Conservation (phyloP, 1,140 invertebrate genomes). For the Papilio glaucus region DNA sequence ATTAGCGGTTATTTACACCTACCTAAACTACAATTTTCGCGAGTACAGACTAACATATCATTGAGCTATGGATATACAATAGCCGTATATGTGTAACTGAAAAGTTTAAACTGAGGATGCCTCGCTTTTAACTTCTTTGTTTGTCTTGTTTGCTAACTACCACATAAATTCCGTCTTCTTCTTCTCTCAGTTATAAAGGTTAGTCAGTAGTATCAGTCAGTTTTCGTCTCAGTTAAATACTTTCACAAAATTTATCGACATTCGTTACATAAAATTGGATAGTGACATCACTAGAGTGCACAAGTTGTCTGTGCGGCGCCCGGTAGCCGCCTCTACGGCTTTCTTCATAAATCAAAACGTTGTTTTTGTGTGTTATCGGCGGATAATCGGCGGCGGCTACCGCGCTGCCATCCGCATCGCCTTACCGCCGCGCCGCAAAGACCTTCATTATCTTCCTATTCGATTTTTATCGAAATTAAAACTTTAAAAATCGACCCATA, state of each 20-base stretch:
- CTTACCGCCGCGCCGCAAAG: slow-evolving; percentile 41
- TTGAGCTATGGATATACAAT: not conserved
- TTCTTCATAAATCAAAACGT: slow-evolving; percentile 82
- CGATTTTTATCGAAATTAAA: slow-evolving; percentile 61
- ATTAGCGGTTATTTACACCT: too few relatives aligned
- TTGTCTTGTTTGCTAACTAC: too few relatives aligned
- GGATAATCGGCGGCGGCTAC: slow-evolving; percentile 77
- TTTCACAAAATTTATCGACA: slow-evolving; percentile 24
- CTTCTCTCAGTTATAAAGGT: too few relatives aligned
- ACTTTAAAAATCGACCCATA: slow-evolving; percentile 50
- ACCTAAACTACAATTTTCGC: too few relatives aligned
- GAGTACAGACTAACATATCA: too few relatives aligned
- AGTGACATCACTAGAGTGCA: slow-evolving; percentile 59
- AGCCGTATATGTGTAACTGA: too few relatives aligned
- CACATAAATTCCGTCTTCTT: too few relatives aligned
- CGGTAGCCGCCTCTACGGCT: slow-evolving; percentile 73
- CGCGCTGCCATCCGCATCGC: slow-evolving; percentile 49
- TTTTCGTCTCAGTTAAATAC: not conserved
- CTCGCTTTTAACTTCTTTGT: too few relatives aligned
- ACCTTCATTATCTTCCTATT: slow-evolving; percentile 62
- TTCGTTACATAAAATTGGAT: not conserved
- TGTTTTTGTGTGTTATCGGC: slow-evolving; percentile 80
- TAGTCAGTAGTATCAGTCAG: too few relatives aligned
- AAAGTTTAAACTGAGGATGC: too few relatives aligned
- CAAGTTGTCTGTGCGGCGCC: slow-evolving; percentile 60